These are phyloP conservation scores for Sebastes taczanowskii DNA, from an alignment of 2,797 vertebrate species.

Conservation along the genomic window DNA sequence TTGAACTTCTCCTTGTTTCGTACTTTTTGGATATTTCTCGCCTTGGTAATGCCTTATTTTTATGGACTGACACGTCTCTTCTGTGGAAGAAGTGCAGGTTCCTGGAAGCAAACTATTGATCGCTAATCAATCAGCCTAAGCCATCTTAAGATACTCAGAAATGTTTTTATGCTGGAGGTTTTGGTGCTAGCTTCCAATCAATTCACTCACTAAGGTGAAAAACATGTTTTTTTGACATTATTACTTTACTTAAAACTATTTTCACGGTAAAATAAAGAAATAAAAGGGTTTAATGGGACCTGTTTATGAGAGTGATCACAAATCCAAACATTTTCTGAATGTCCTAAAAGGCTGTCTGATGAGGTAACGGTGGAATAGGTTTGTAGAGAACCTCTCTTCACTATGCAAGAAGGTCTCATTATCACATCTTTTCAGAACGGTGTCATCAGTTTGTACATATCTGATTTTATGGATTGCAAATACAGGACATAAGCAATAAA, in stretches of 20 bases:
- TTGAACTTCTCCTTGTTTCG: slow-evolving; percentile 34
- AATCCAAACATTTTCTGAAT: slow-evolving; percentile 36
- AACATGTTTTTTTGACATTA: not conserved
- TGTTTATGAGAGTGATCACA: not conserved
- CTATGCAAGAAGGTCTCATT: slow-evolving; percentile 25
- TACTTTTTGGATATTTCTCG: slow-evolving; percentile 22
- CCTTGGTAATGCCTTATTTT: slow-evolving; percentile 38
- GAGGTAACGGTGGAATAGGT: not conserved
- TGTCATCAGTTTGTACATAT: slow-evolving; percentile 51
- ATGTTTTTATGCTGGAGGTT: not conserved
- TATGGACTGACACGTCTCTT: slow-evolving; percentile 4
- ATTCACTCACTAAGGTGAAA: not conserved
- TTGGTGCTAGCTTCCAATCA: not conserved
- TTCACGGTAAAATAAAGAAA: not conserved
- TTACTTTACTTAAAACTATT: not conserved
- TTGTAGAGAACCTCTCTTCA: slow-evolving; percentile 11
- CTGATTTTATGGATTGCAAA: slow-evolving; percentile 52
- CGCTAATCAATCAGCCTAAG: not conserved
- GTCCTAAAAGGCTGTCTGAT: not conserved
- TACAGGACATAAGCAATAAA: slow-evolving; percentile 66
- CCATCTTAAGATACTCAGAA: slow-evolving; percentile 21
- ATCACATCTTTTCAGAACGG: slow-evolving; percentile 15
- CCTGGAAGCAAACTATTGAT: not conserved
- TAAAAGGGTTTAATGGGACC: not conserved
- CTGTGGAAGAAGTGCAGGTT: slow-evolving; percentile 33